phyloP scores from a whole-genome alignment of 2,888 invertebrate genomes.

The Andrena praecox region DNA sequence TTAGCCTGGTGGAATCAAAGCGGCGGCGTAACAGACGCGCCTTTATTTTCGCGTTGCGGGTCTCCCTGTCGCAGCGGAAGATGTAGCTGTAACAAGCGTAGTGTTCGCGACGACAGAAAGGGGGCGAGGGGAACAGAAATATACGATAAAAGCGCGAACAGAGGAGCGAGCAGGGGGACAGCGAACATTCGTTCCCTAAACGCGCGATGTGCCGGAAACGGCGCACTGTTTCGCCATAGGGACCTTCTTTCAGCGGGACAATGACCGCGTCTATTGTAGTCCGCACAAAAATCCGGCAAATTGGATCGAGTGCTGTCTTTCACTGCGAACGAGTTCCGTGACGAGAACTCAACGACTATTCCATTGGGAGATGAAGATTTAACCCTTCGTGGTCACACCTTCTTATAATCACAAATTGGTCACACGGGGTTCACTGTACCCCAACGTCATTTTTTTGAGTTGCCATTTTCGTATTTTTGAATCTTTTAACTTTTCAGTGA shows the following conservation, averaged over 20 bases:
- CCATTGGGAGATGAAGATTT: not conserved
- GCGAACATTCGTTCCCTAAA: conserved; percentile 10
- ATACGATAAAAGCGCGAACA: conserved; percentile 13
- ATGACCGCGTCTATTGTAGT: conserved; percentile 14
- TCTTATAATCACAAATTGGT: too few relatives aligned
- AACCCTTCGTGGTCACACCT: too few relatives aligned
- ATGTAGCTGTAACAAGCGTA: not conserved
- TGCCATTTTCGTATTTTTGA: too few relatives aligned
- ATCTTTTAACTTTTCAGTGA: too few relatives aligned
- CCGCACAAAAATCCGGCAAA: conserved; percentile 12
- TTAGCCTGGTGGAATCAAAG: too few relatives aligned
- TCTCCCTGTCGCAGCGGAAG: not conserved
- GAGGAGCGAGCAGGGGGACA: not conserved
- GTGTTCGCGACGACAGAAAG: not conserved
- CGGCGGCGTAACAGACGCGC: not conserved
- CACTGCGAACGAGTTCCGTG: conserved; percentile 9
- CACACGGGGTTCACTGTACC: too few relatives aligned
- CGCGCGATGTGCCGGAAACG: conserved; percentile 7
- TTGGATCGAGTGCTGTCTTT: not conserved
- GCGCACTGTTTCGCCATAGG: not conserved
- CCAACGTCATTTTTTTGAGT: too few relatives aligned
- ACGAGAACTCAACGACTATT: conserved; percentile 1
- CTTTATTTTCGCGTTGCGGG: not conserved
- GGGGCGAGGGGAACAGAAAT: not conserved
- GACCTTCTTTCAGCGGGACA: not conserved